A percentile compares a stretch with the other conserved stretches of the same genome.
These are phyloP conservation scores for Cossypha caffra DNA, from an alignment of 2,797 vertebrate genomes.

Conservation along the genomic window DNA sequence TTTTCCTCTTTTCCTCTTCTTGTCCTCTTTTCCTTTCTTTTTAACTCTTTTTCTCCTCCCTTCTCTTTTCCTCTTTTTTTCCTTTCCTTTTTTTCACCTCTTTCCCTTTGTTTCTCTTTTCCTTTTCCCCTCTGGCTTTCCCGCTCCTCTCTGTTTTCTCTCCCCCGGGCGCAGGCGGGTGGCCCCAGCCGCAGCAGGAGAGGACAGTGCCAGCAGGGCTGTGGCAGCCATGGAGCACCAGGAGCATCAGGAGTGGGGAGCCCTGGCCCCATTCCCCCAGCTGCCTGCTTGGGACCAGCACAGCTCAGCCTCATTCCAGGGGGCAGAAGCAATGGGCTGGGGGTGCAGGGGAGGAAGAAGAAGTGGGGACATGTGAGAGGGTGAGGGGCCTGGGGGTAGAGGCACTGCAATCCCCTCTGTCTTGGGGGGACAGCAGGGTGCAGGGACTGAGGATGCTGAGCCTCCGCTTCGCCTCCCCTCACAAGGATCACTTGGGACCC, in stretches of 20 bases:
- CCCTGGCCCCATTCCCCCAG: neutral
- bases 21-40: neutral
- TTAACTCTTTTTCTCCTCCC: neutral
- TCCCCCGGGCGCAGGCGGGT: neutral
- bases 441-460: neutral
- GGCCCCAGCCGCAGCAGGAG: neutral
- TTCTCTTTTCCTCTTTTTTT: neutral
- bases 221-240: neutral
- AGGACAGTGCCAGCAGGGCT: neutral
- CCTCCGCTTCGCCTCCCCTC: neutral
- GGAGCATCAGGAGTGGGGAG: neutral
- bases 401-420: neutral
- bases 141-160: neutral
- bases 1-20: neutral
- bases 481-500: neutral
- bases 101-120: neutral
- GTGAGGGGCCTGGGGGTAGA: neutral
- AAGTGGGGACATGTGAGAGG: neutral
- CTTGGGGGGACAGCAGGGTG: neutral
- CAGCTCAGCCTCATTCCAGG: neutral
- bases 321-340: neutral
- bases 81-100: neutral
- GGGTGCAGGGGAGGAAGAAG: neutral
- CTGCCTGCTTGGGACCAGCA: neutral
- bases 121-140: neutral